A percentile compares a stretch with the other conserved stretches of the same genome.
These are phyloP conservation scores for Gobio occitaniae DNA, from an alignment of 2,797 vertebrate species.

Conservation along the genomic window DNA sequence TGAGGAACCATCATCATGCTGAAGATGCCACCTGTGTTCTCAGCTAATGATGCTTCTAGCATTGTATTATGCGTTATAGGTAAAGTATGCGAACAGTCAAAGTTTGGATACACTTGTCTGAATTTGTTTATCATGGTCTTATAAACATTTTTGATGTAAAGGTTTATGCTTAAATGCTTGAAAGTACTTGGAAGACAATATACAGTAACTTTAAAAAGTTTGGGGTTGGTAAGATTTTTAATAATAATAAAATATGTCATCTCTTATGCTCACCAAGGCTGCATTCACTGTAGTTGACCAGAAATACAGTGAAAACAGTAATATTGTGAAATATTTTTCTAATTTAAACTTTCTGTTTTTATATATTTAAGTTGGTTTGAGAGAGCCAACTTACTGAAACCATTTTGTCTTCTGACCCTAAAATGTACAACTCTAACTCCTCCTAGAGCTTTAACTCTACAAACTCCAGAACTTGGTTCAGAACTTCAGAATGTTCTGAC, in stretches of 20 bases:
- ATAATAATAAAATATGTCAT: background rate
- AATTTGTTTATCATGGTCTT: background rate
- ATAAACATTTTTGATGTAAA: background rate
- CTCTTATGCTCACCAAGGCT: background rate
- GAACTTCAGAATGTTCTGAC: too few species aligned
- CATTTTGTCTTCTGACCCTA: too few species aligned
- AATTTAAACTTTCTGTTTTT: background rate
- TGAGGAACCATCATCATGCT: constrained; percentile 2
- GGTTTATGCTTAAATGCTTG: background rate
- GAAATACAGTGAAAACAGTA: background rate
- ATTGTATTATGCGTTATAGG: background rate
- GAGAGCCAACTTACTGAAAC: too few species aligned
- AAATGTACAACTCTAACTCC: too few species aligned
- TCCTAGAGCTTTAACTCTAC: too few species aligned
- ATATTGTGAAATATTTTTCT: background rate
- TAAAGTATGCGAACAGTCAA: background rate
- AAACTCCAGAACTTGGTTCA: too few species aligned
- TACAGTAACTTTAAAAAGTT: too few species aligned
- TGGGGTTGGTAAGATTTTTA: background rate
- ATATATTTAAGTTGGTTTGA: too few species aligned
- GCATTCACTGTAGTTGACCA: background rate
- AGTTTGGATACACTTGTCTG: background rate
- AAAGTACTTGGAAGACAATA: background rate
- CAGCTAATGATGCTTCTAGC: constrained; percentile 12
- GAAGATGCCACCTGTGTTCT: constrained; percentile 2